These are phyloP conservation scores for Bufo gargarizans DNA, from an alignment of 2,113 vertebrate genomes.

Conservation along the genomic window DNA sequence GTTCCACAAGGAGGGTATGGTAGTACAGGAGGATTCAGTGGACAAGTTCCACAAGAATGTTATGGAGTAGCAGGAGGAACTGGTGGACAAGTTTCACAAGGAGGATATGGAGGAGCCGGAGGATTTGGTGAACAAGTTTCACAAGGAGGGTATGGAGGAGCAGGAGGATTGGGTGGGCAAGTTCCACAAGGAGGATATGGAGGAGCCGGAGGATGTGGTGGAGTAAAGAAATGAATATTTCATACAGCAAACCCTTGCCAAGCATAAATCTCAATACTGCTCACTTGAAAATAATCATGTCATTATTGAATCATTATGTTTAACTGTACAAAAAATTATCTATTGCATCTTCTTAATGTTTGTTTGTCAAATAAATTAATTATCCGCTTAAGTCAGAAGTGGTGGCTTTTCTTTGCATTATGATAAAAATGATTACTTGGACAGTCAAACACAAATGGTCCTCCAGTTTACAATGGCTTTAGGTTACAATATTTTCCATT, in stretches of 20 bases:
- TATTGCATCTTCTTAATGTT: not conserved
- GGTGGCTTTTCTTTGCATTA: not conserved
- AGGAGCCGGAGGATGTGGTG: not conserved
- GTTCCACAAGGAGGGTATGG: not conserved
- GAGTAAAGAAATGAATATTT: constrained; percentile 1
- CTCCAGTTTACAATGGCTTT: not conserved
- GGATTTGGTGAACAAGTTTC: not conserved
- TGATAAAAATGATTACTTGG: not conserved
- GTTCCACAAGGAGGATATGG: no score
- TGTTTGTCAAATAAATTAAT: constrained; percentile 9
- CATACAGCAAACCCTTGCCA: not conserved
- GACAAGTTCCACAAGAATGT: not conserved
- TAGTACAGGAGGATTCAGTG: not conserved
- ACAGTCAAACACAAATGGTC: not conserved
- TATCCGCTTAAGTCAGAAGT: not conserved
- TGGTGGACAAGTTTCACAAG: not conserved
- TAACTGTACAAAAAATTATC: not conserved
- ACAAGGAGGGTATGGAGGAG: not conserved
- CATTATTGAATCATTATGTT: not conserved
- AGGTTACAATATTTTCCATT: not conserved
- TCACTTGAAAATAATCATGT: constrained; percentile 4
- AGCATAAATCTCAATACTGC: not conserved
- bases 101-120: not conserved
- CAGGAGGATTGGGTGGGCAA: no score
- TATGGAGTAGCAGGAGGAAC: not conserved